Evolutionary conservation across 2,797 vertebrate genomes (phyloP), one percentile per base, ranked within the genome.

Genomic region (Acipenser oxyrinchus): DNA sequence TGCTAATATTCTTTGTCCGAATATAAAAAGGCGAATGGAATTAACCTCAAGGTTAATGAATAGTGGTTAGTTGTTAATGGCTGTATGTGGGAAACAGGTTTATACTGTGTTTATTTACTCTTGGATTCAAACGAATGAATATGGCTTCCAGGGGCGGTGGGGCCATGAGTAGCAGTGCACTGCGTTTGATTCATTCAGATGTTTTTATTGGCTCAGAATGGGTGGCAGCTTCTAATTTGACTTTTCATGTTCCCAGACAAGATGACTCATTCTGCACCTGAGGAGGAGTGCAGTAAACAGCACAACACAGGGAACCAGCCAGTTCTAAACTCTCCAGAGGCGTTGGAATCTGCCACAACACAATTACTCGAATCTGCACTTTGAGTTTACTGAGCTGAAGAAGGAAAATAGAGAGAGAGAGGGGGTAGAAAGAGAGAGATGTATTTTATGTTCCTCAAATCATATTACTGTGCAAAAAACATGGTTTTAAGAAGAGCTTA

Each of bases 271-370:
- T 58, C 63, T 1, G 15, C 59, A 51, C 15, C 62, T 1, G 52
- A 62, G 66, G 67, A 15, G 73, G 70, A 70, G 76, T 72, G 75
- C 75, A 66, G 68, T 63, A 68, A 77, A 74, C 71, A 74, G 69
- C 65, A 60, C 53, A 63, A 75, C 55, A 65, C 62, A 66, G 59
- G 61, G 23, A 37, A 3, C 23, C 23, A 37, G 23, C 23, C 23
- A 37, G 23, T 37, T 37, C 23, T 37, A 37, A 37, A 37, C 5
- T 37, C 37, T 37, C 37, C 37, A 37, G 37, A 37, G 37, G 37
- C 4, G 37, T 37, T 37, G 37, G 37, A 37, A 37, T 37, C 37
- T 37, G 37, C 37, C 37, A 37, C 37, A 37, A 37, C 37, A 37
- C 37, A 37, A 37, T 37, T 37, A 37, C 37, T 37, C 37, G 37